Evolutionary conservation across 2,113 vertebrate species (phyloP), one percentile per base, ranked within the genome.

Genomic region (Plotosus lineatus): DNA sequence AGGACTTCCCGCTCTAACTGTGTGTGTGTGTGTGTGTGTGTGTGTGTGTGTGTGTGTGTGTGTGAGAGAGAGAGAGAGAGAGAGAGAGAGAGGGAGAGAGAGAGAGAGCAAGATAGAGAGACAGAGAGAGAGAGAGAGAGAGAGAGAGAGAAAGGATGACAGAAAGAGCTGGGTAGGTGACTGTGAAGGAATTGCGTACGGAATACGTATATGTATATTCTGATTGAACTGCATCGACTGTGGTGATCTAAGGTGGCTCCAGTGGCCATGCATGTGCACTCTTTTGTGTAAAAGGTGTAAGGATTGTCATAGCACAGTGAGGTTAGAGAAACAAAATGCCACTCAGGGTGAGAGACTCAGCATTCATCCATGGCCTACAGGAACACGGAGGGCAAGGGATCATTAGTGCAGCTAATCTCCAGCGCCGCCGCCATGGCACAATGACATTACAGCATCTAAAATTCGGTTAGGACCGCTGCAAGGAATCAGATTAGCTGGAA

Each of bases 401-500:
- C 91, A 91, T 93, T 91, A 92, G 89, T 88, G 84, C 86, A 81
- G 87, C 89, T 91, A 91, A 91, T 93, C 92, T 91, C 83, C 88
- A 90, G 90, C 87, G 81, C 89, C 79, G 89, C 89, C 87, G 89
- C 88, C 82, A 71, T 69, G 50, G 85, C 75, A 85, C 91, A 92
- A 93, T 92, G 87, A 92, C 92, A 93, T 94, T 92, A 92, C 51
- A 88, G 90, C 88, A 89, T 88, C 89, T 89, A 88, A 92, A 92
- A 92, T 91, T 86, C 88, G 89, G 90, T 92, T 91, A 91, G 88
- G 82, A 85, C 81, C 89, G 84, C 89, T 86, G 86, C 86, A 85
- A 89, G 89, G 90, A 92, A 94, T 94, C 92, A 91, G 91, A 94
- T 93, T 93, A 92, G 90, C 90, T 91, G 88, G 89, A 90, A 92